Conservation (phyloP, 2,113 vertebrate species). For the Apteryx owenii region DNA sequence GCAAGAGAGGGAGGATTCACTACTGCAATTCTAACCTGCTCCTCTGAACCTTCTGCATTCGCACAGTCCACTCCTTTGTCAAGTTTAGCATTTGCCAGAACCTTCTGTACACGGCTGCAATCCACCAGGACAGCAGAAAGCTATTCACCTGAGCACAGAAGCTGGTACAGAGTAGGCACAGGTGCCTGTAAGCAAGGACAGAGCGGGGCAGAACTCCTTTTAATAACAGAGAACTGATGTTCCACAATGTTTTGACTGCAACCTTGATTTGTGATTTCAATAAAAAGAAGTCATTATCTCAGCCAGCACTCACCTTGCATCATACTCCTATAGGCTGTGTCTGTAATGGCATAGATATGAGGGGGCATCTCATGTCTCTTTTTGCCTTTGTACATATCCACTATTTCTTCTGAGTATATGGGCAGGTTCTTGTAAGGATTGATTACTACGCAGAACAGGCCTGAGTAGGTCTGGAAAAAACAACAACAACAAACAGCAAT, state of each 20-base stretch:
- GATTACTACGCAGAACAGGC: slow-evolving; percentile 98
- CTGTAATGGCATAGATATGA: slow-evolving; percentile 98
- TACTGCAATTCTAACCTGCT: neutral
- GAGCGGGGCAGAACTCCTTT: neutral
- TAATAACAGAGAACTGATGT: neutral
- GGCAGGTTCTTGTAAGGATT: slow-evolving; percentile 99
- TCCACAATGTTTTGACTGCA: slow-evolving; percentile 1
- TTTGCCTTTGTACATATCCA: slow-evolving; percentile 99
- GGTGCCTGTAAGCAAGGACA: neutral
- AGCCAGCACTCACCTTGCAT: slow-evolving; percentile 91
- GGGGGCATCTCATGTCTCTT: slow-evolving; percentile 99
- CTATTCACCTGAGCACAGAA: neutral
- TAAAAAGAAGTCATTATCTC: neutral
- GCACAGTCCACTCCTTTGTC: neutral
- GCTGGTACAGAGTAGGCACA: neutral
- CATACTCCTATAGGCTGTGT: slow-evolving; percentile 98
- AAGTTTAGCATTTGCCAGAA: neutral
- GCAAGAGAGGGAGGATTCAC: neutral
- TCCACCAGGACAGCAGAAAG: neutral
- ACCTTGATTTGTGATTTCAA: neutral
- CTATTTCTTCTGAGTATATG: slow-evolving; percentile 98
- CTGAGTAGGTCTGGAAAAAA: slow-evolving; percentile 90
- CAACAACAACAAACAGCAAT: neutral
- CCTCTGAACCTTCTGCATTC: neutral
- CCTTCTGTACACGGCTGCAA: neutral